These are phyloP conservation scores for Rhinichthys osculus DNA, from an alignment of 2,797 vertebrate species.

Conservation along the genomic window DNA sequence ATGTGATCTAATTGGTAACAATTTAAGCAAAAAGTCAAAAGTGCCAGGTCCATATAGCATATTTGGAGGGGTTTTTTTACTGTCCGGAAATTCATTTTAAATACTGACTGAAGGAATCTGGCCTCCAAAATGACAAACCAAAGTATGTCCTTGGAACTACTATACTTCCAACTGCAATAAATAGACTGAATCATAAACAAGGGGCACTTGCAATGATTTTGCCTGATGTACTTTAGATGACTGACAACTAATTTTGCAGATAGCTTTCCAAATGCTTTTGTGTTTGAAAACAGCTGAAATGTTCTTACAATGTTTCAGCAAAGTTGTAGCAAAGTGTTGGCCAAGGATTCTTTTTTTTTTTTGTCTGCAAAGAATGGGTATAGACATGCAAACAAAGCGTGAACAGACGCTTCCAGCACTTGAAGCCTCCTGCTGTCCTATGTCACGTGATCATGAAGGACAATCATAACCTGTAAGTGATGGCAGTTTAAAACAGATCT, in stretches of 20 bases:
- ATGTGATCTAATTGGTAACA: slow-evolving; percentile 37
- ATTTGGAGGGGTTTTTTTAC: slow-evolving; percentile 64
- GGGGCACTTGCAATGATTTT: slow-evolving; percentile 64
- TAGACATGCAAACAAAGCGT: slow-evolving; percentile 67
- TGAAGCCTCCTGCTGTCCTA: slow-evolving; percentile 77
- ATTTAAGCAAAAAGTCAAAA: slow-evolving; percentile 44
- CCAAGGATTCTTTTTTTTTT: slow-evolving; percentile 59
- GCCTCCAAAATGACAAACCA: slow-evolving; percentile 81
- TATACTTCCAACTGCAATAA: slow-evolving; percentile 74
- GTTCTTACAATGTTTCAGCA: slow-evolving; percentile 62
- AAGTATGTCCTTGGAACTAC: slow-evolving; percentile 77
- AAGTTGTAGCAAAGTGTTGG: slow-evolving; percentile 65
- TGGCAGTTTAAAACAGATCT: slow-evolving; percentile 76
- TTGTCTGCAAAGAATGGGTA: slow-evolving; percentile 60
- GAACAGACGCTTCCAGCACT: slow-evolving; percentile 71
- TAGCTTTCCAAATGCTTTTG: slow-evolving; percentile 57
- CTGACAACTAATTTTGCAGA: slow-evolving; percentile 58
- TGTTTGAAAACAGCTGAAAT: slow-evolving; percentile 48
- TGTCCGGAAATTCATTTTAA: slow-evolving; percentile 73
- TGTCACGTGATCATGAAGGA: slow-evolving; percentile 83
- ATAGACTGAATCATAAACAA: slow-evolving; percentile 66
- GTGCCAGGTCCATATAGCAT: slow-evolving; percentile 70
- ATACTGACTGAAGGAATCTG: slow-evolving; percentile 70
- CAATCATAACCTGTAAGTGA: slow-evolving; percentile 83
- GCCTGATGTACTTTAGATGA: slow-evolving; percentile 60